phyloP scores from a whole-genome alignment of 2,888 invertebrate genomes.

The Hypselothyrea guttata region DNA sequence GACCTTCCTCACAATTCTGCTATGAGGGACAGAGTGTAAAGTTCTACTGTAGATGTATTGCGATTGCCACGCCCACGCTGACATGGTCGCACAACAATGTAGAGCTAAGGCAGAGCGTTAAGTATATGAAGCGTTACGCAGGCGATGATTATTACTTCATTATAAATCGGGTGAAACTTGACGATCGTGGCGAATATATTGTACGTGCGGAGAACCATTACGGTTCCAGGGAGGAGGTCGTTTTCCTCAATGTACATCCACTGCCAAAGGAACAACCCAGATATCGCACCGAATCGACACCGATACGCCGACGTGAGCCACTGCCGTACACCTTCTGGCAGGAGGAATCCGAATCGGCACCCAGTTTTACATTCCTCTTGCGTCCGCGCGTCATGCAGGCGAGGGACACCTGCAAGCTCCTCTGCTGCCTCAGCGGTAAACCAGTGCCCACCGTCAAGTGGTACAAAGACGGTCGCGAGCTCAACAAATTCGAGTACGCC shows the following conservation, averaged over 20 bases:
- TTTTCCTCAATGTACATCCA: conserved; percentile 97
- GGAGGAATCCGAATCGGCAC: conserved; percentile 95
- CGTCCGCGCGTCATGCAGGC: conserved; percentile 99
- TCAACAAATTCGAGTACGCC: conserved; percentile 94
- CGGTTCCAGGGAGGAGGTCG: conserved; percentile 96
- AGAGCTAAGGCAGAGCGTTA: conserved; percentile 97
- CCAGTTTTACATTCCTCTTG: conserved; percentile 98
- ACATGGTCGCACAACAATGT: conserved; percentile 97
- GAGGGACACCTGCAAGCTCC: conserved; percentile 97
- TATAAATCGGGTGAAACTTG: conserved; percentile 96
- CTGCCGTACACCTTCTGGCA: conserved; percentile 94
- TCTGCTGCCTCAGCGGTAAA: conserved; percentile 97
- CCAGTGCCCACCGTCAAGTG: conserved; percentile 96
- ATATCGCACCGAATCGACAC: conserved; percentile 86
- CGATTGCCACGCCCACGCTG: conserved; percentile 95
- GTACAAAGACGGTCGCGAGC: conserved; percentile 95
- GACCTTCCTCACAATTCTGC: conserved; percentile 96
- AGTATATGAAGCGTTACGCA: conserved; percentile 99
- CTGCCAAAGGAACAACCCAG: conserved; percentile 81
- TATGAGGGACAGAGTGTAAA: conserved; percentile 99
- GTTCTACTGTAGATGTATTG: conserved; percentile 98
- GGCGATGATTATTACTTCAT: conserved; percentile 98
- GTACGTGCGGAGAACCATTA: conserved; percentile 98
- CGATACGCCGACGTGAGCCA: conserved; percentile 90
- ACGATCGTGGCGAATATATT: conserved; percentile 98